Conservation (phyloP, 1,140 invertebrate genomes). For the Macrobrachium nipponense region DNA sequence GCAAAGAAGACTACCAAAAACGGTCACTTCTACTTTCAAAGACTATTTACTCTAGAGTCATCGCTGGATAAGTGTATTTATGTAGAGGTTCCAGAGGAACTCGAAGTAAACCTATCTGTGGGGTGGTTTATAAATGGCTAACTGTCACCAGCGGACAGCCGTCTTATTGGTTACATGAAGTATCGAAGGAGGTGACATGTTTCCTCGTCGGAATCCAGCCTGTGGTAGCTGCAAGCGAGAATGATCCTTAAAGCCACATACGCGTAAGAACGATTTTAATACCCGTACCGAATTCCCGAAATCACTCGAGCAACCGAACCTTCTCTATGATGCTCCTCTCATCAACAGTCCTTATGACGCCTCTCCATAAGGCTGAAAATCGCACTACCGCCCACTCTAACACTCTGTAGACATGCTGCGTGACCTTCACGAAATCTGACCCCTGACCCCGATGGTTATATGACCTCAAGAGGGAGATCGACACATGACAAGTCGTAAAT, state of each 20-base stretch:
- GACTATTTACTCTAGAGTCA: not conserved
- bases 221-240: not conserved
- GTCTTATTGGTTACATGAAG: constrained; percentile 57
- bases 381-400: too few species aligned
- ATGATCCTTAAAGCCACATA: not conserved
- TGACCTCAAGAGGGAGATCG: constrained; percentile 52
- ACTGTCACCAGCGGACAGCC: constrained; percentile 22
- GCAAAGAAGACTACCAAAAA: too few species aligned
- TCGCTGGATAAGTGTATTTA: not conserved
- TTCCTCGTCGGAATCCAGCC: too few species aligned
- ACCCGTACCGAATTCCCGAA: too few species aligned
- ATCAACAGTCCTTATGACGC: too few species aligned
- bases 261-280: too few species aligned
- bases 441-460: constrained; percentile 41
- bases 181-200: not conserved
- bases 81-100: not conserved
- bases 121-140: constrained; percentile 32
- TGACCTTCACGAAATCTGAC: constrained; percentile 34
- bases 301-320: too few species aligned
- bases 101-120: not conserved
- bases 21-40: too few species aligned
- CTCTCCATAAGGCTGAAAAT: not conserved
- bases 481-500: constrained; percentile 51
- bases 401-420: too few species aligned
- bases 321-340: too few species aligned